These are phyloP conservation scores for Coccyzus lansbergi DNA, from an alignment of 2,797 vertebrate genomes.

Conservation along the genomic window DNA sequence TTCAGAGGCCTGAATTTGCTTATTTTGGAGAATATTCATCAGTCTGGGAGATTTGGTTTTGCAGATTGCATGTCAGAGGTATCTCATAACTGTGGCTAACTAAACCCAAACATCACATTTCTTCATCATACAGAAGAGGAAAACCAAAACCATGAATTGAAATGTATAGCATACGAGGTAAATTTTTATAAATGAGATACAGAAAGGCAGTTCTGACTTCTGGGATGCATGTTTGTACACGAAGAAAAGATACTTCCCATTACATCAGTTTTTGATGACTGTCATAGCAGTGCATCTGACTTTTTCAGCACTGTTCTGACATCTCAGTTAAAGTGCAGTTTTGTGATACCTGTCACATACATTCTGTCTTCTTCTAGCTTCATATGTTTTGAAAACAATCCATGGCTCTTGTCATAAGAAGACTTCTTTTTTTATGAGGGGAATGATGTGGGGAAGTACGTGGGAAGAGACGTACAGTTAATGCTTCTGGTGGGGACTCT, in stretches of 20 bases:
- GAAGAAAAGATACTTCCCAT: background rate
- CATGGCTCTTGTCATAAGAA: background rate
- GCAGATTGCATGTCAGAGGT: slow-evolving; percentile 24
- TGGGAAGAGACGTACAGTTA: background rate
- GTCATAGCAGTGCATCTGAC: background rate
- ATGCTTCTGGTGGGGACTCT: background rate
- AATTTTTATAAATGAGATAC: slow-evolving; percentile 3
- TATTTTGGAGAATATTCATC: slow-evolving; percentile 31
- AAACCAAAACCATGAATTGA: background rate
- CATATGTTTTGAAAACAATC: background rate
- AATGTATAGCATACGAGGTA: background rate
- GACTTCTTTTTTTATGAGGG: background rate
- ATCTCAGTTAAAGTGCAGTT: background rate
- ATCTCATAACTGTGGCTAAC: background rate
- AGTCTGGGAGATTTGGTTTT: background rate
- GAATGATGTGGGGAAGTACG: background rate
- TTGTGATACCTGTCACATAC: slow-evolving; percentile 17
- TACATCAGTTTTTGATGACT: background rate
- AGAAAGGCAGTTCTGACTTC: slow-evolving; percentile 37
- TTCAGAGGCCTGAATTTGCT: background rate
- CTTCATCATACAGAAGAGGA: background rate
- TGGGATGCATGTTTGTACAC: background rate
- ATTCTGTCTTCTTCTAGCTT: slow-evolving; percentile 31
- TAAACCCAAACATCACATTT: background rate
- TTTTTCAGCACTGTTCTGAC: background rate